Evolutionary conservation across 1,140 invertebrate genomes (phyloP), one percentile per base, ranked within the genome.

Genomic region (Hyles euphorbiae): DNA sequence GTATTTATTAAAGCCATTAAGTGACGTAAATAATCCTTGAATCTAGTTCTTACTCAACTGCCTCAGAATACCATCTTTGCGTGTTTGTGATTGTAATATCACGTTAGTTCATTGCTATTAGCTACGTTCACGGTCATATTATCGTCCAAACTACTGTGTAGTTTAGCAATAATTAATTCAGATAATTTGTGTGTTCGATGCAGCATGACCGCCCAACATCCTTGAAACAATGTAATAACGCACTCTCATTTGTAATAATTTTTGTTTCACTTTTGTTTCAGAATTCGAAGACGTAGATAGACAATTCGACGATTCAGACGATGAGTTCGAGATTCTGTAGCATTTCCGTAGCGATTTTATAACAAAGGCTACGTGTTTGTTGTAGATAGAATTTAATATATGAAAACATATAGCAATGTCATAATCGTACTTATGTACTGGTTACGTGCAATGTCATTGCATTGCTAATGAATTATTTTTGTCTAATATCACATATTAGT

Each of bases 271-370:
- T 63, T 62, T 65, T 63, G 11, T 90, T 87, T 56, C 79, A 90
- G 90, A 91, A 79, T 89, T 90, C 60, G 90, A 90, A 75, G 88
- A 90, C 33, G 76, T 89, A 5, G 89, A 90, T 56, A 74, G 88
- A 75, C 84, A 88, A 58, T 89, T 89, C 57, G 86, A 89, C 64
- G 90, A 91, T 61, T 91, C 90, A 3, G 91, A 92, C 63, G 86
- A 90, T 34, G 91, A 91, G 68, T 92, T 91, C 74, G 91, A 92
- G 74, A 91, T 92, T 56, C 81, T 90, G 63, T 88, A 40, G 36
- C 36, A 40, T 8, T 40, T 40, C 36, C 36, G 8, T 40, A 8
- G 8, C 8, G 36, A 40, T 40, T 5, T 40, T 40, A 8, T 40
- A 40, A 5, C 46, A 5, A 47, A 8, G 6, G 5, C 46, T 8